These are phyloP conservation scores for Lipophrys pholis DNA, from an alignment of 2,113 vertebrate genomes.

Conservation along the genomic window DNA sequence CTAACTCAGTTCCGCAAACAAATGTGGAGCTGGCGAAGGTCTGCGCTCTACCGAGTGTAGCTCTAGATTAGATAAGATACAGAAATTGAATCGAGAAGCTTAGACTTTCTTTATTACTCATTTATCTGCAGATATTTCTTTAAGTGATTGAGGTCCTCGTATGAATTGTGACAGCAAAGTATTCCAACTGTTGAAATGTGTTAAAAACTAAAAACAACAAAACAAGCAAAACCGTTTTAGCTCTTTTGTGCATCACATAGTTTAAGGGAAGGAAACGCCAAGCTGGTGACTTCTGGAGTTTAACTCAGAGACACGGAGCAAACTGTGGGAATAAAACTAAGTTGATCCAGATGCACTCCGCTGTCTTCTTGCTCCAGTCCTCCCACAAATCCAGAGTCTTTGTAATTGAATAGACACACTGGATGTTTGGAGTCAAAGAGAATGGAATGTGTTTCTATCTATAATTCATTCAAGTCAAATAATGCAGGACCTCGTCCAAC, in stretches of 20 bases:
- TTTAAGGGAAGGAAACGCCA: neutral
- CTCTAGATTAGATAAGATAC: no score
- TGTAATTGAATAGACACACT: constrained; percentile 17
- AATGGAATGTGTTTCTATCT: constrained; percentile 17
- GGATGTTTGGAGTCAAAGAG: constrained; percentile 33
- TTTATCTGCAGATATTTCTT: no score
- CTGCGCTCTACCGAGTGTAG: no score
- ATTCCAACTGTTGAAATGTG: neutral
- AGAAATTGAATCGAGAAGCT: no score
- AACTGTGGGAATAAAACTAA: constrained; percentile 10
- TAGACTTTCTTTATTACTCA: no score
- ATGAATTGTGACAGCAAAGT: neutral
- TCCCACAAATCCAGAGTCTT: constrained; percentile 9
- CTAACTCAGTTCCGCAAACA: no score
- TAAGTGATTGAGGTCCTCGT: no score
- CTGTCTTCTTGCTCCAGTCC: neutral
- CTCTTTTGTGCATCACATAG: neutral
- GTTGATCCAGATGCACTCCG: constrained; percentile 3
- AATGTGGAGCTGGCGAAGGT: no score
- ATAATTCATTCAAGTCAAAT: constrained; percentile 46
- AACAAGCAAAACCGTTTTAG: neutral
- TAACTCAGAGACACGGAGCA: constrained; percentile 3
- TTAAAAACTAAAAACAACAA: neutral
- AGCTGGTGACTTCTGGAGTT: neutral
- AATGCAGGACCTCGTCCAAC: constrained; percentile 28